Base-by-base conservation (phyloP, 1,140 invertebrate species). In the Thalassaphorura encarpata region DNA sequence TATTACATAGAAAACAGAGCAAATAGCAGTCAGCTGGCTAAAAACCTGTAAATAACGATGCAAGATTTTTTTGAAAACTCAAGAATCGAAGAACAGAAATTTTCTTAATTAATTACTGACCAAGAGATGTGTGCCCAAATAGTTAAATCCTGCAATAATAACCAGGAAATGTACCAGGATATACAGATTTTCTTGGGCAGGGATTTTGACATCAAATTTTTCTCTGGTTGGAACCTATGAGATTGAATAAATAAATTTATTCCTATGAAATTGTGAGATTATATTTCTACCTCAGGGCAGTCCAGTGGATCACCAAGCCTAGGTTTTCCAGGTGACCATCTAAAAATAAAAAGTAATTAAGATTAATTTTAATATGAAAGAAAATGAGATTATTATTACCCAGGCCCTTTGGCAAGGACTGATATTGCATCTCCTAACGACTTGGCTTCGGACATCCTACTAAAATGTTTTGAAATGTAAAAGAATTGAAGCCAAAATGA, bases 301-400 rank as follows among this genome's bases (percentile, higher is more conserved):
- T 83, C 79, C 63, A 81, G 76, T 19, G 83, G 79, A 23, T 82
- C 72, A 15, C 89, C 89, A 2, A 88, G 76, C 66, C 89, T 76
- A 0, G 87, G 83, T 49, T 77, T 79, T 3, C 88, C 88, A 2
- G 88, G 87, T 47, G 78, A 72, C 89, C 90, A 94, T 61, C 89
- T 89, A n/a, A n/a, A n/a, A n/a, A n/a, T n/a, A n/a, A n/a, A n/a
- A n/a, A n/a, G n/a, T n/a, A n/a, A n/a, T n/a, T n/a, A n/a, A n/a
- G n/a, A n/a, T n/a, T n/a, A n/a, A n/a, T n/a, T n/a, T n/a, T n/a
- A n/a, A n/a, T n/a, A n/a, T n/a, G n/a, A n/a, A n/a, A n/a, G n/a
- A n/a, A n/a, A n/a, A n/a, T n/a, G n/a, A n/a, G n/a, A n/a, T n/a
- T n/a, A n/a, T n/a, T n/a, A n/a, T n/a, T n/a, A n/a, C n/a, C n/a